Evolutionary conservation across 2,113 vertebrate genomes (phyloP), one percentile per base, ranked within the genome.

Genomic region (Thalassarche chlororhynchos): DNA sequence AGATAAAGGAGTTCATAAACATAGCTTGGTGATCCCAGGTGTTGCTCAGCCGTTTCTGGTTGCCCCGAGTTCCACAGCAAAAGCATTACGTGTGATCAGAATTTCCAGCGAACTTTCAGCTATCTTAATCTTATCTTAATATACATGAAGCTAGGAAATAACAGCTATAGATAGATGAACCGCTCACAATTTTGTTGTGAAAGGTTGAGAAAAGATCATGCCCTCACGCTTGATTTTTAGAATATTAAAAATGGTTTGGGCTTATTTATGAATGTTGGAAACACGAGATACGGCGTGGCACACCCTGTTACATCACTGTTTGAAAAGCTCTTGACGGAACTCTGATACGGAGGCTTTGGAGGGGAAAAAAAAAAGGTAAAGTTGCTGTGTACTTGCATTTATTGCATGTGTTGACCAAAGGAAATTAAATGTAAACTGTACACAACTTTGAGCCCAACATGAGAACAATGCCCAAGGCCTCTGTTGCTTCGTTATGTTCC

Each of bases 201-300:
- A 24, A 57, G 26, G 29, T 9, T 89, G 49, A 54, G 70, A 57
- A 76, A 58, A 78, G 54, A 52, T 29, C 14, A 8, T 42, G 21
- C 57, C 40, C 20, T 68, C 18, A 1, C 0, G 0, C 40, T 60
- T 87, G 79, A 32, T 25, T 38, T 52, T 61, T 29, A 25, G 34
- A 76, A 46, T 15, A 40, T 46, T 74, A 61, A 57, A 89, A 87
- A 31, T 49, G 23, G 1, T 68, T 84, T 64, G 44, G 57, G 16
- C 34, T 87, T 69, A 26, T 32, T 80, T 58, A 36, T 49, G 44
- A 51, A 9, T 64, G 11, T 58, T 77, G 71, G 51, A 74, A 80
- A 42, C 3, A 0, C 12, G 16, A 17, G 23, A 6, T 0, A 0
- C 21, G 32, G n/a, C 42, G 7, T 23, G 26, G 58, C 26, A 9